Conservation (phyloP, 2,113 vertebrate genomes). For the Typhlomys cinereus region DNA sequence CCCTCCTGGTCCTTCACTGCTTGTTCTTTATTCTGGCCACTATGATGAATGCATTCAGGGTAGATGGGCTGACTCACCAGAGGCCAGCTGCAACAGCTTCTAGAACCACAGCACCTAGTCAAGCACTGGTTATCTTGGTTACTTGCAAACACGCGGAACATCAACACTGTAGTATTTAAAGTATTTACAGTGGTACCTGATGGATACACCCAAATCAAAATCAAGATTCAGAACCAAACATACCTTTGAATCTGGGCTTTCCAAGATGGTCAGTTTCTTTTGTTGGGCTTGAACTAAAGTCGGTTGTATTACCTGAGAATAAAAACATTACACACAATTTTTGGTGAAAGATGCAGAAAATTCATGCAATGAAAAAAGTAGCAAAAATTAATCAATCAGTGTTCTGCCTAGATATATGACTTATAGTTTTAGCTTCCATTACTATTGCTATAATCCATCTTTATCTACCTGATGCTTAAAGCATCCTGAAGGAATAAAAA, state of each 20-base stretch:
- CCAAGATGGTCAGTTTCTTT: slow-evolving; percentile 94
- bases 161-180: neutral
- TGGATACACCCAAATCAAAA: neutral
- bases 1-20: neutral
- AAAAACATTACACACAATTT: slow-evolving; percentile 31
- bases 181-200: neutral
- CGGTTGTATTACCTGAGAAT: slow-evolving; percentile 87
- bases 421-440: neutral
- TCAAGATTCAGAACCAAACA: slow-evolving; percentile 52
- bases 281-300: slow-evolving; percentile 93
- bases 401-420: neutral
- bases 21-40: neutral
- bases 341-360: slow-evolving; percentile 23
- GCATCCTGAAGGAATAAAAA: neutral
- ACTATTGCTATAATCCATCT: neutral
- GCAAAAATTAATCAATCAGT: slow-evolving; percentile 45
- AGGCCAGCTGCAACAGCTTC: neutral
- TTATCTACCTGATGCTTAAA: neutral
- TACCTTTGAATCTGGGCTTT: slow-evolving; percentile 93
- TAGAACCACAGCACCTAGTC: neutral
- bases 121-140: neutral
- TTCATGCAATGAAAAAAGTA: neutral
- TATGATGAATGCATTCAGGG: neutral
- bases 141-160: neutral
- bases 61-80: neutral